Conservation (phyloP, 2,113 vertebrate species). For the Polypterus senegalus region DNA sequence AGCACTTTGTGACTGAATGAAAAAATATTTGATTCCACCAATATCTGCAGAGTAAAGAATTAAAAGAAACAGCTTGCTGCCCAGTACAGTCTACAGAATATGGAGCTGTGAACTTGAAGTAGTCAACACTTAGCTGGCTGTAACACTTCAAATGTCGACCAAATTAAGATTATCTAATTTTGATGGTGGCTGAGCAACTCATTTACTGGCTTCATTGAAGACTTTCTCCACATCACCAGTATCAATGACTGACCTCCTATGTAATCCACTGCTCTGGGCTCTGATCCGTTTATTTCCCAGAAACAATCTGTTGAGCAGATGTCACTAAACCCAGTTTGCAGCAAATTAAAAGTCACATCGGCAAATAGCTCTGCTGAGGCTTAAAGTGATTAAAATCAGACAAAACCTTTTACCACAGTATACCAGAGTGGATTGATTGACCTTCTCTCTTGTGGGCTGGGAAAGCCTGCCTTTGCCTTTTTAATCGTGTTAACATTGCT, state of each 20-base stretch:
- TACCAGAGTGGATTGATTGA: constrained; percentile 21
- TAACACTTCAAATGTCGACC: constrained; percentile 2
- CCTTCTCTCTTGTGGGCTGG: constrained; percentile 1
- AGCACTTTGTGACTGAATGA: too few relatives aligned
- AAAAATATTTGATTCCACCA: too few relatives aligned
- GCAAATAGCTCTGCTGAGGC: constrained; percentile 17
- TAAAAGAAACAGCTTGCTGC: too few relatives aligned
- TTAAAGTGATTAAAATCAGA: constrained; percentile 22
- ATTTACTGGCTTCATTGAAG: constrained; percentile 15
- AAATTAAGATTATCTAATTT: constrained; percentile 14
- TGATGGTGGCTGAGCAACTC: constrained; percentile 11
- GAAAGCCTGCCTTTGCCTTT: background rate
- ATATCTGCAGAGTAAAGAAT: too few relatives aligned
- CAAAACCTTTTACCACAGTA: constrained; percentile 19
- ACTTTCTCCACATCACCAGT: constrained; percentile 27
- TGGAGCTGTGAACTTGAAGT: too few relatives aligned
- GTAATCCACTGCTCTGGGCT: constrained; percentile 27
- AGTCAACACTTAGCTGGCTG: background rate
- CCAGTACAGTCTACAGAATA: too few relatives aligned
- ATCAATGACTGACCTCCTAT: constrained; percentile 23
- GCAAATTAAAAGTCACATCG: constrained; percentile 32
- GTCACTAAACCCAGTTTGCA: constrained; percentile 24
- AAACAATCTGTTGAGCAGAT: constrained; percentile 27
- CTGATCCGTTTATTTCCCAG: constrained; percentile 26
- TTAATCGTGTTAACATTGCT: background rate